These are phyloP conservation scores for Pseudocheirus occidentalis DNA, from an alignment of 2,797 vertebrate species.

Conservation along the genomic window DNA sequence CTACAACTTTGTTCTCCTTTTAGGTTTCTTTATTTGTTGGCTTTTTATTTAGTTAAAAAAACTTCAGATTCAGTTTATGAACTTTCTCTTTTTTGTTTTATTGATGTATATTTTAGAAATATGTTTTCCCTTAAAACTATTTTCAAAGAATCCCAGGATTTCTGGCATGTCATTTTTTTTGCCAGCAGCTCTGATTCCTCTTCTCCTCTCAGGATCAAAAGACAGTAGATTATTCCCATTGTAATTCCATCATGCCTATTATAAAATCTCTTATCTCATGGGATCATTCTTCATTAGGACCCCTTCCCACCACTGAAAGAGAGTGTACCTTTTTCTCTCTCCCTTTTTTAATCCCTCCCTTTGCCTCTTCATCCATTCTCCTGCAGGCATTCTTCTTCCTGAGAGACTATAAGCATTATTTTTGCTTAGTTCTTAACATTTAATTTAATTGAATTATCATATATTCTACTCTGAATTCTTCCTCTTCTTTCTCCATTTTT, in stretches of 20 bases:
- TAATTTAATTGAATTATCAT: neutral
- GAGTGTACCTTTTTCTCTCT: neutral
- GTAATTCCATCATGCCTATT: neutral
- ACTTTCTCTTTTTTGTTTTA: too few relatives aligned
- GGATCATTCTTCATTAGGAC: neutral
- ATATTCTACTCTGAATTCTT: neutral
- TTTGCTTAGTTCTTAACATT: neutral
- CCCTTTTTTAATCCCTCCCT: neutral
- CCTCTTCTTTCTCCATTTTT: neutral
- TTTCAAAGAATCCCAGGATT: too few relatives aligned
- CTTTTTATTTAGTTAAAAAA: too few relatives aligned
- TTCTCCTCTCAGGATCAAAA: neutral
- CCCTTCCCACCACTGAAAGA: neutral
- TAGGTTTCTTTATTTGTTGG: too few relatives aligned
- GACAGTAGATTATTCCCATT: neutral
- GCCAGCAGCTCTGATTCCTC: neutral
- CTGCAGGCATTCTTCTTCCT: neutral
- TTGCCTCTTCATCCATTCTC: neutral
- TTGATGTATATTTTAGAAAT: too few relatives aligned
- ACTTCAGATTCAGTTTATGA: too few relatives aligned
- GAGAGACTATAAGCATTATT: neutral
- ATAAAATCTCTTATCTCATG: neutral
- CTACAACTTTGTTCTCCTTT: neutral
- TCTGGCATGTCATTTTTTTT: too few relatives aligned
- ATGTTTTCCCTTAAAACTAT: too few relatives aligned